Base-by-base conservation (phyloP, 2,797 vertebrate species). In the Anisognathus igniventris region DNA sequence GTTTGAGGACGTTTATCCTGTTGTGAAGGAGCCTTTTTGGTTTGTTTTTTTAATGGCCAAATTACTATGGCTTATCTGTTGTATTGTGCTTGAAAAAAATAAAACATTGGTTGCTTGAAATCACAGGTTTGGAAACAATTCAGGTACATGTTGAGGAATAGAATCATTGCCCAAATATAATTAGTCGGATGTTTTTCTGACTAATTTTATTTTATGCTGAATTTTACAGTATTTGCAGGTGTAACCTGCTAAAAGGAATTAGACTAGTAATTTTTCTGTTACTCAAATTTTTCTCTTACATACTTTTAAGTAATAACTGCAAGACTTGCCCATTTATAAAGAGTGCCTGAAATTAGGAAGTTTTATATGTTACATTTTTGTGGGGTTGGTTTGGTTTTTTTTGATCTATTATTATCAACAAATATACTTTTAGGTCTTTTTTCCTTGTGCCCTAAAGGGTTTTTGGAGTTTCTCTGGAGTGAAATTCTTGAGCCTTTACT, bases 401-500 rank as follows among this genome's bases (percentile, higher is more conserved):
- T 48, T 30, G 0, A 28, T 80, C 17, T 61, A 0, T 56, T 65
- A 8, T 8, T 71, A 54, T 72, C 42, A 31, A 30, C 39, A 83
- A 64, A 48, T 7, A 23, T 14, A 64, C 17, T 57, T 58, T 18
- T 62, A 66, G 14, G 23, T 13, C 16, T 39, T 72, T 72, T 88
- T 66, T 68, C 30, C 42, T 91, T 70, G 23, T n/a, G 24, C 21
- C 71, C 7, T 74, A 1, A 80, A 66, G 40, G 50, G 23, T 19
- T 88, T 86, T 94, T 75, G 51, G 66, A 86, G 24, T 81, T 47
- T 86, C 27, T 58, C 40, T 45, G 71, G 47, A 87, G n/a, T 54
- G 31, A 89, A 80, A 80, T 95, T 94, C 75, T 77, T 86, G 50
- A 92, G 51, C 58, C 31, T 31, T 91, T 80, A 90, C 51, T 89